Conservation (phyloP, 2,113 vertebrate genomes). For the Pituophis catenifer region DNA sequence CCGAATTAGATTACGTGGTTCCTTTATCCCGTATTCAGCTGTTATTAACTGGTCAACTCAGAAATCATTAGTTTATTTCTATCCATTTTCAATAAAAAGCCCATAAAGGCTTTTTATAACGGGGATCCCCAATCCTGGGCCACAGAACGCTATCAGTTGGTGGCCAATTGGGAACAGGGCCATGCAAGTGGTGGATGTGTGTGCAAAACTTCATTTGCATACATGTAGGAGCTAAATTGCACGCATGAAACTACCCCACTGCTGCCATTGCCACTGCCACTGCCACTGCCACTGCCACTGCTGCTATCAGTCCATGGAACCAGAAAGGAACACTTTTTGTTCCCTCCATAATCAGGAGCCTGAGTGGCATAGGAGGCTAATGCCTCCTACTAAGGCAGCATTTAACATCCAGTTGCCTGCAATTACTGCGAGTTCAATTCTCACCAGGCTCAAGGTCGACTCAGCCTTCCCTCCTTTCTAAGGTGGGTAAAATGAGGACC, state of each 20-base stretch:
- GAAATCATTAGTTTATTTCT: background rate
- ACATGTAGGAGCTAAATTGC: background rate
- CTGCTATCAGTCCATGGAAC: background rate
- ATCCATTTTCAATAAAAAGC: background rate
- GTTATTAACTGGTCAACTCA: background rate
- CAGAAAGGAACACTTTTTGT: background rate
- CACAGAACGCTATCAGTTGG: fast-evolving
- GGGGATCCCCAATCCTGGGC: background rate
- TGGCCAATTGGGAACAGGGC: background rate
- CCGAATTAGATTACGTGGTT: background rate
- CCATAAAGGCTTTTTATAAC: background rate
- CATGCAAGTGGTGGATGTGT: background rate
- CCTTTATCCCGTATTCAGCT: background rate
- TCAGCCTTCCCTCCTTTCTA: no score
- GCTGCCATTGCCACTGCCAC: background rate
- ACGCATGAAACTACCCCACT: background rate
- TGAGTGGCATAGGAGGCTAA: no score
- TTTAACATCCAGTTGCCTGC: no score
- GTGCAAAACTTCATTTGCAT: background rate
- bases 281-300: background rate
- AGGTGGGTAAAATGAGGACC: no score
- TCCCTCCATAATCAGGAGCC: background rate
- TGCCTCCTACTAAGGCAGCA: no score
- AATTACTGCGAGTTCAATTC: no score
- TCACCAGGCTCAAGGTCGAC: no score